Conservation (phyloP, 2,888 invertebrate genomes). For the Drosophila longiperda region DNA sequence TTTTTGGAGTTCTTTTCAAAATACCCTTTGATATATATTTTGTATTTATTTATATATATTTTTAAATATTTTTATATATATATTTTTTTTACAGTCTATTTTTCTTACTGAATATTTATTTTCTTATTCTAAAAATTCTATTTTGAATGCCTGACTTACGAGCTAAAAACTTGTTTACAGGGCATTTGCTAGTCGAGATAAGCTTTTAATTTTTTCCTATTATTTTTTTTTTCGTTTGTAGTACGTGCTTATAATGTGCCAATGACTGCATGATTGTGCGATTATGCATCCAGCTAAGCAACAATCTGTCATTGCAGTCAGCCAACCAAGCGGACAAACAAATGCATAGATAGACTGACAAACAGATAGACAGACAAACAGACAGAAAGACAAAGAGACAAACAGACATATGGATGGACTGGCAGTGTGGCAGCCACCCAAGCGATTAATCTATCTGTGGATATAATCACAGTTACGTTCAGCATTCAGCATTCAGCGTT, state of each 20-base stretch:
- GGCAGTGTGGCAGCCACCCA: constrained; percentile 61
- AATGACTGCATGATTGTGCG: constrained; percentile 79
- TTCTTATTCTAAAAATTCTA: not conserved
- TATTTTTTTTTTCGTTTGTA: constrained; percentile 18
- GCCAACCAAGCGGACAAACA: constrained; percentile 51
- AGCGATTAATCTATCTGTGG: constrained; percentile 64
- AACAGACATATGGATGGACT: constrained; percentile 37
- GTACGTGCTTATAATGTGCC: constrained; percentile 73
- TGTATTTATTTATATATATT: not conserved
- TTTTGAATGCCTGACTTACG: not conserved
- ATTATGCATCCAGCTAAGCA: constrained; percentile 70
- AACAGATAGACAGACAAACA: constrained; percentile 12
- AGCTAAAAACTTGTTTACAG: not conserved
- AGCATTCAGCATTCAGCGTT: constrained; percentile 38
- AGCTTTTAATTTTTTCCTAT: not conserved
- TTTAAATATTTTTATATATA: not conserved
- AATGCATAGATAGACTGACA: constrained; percentile 16
- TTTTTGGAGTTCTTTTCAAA: not conserved
- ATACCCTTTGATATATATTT: not conserved
- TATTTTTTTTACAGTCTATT: not conserved
- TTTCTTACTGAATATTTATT: not conserved
- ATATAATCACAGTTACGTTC: constrained; percentile 57
- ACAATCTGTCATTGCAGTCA: constrained; percentile 79
- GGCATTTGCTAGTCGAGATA: not conserved
- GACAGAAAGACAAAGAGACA: constrained; percentile 5